These are phyloP conservation scores for Acanthosepion esculentum DNA, from an alignment of 2,888 invertebrate genomes.

Conservation along the genomic window DNA sequence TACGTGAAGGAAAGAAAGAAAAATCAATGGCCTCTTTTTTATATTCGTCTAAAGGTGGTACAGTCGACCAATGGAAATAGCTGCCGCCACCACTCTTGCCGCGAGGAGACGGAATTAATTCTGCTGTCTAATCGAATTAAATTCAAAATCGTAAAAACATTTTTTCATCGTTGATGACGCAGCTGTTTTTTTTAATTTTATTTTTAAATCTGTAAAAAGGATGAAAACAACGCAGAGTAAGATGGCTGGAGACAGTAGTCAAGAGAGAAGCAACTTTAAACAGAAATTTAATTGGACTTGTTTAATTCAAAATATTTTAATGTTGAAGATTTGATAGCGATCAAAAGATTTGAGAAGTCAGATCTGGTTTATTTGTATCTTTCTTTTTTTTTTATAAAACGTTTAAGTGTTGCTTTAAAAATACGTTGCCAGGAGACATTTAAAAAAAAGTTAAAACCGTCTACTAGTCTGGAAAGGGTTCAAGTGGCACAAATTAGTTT, in stretches of 20 bases:
- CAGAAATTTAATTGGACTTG: not conserved
- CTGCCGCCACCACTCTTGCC: not conserved
- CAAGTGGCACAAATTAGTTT: too few species aligned
- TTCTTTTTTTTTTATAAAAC: too few species aligned
- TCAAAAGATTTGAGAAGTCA: not conserved
- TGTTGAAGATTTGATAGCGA: not conserved
- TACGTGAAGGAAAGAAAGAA: not conserved
- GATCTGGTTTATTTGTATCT: too few species aligned
- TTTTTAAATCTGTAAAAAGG: not conserved
- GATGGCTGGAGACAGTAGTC: too few species aligned
- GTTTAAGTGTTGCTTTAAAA: too few species aligned
- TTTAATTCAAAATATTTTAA: not conserved
- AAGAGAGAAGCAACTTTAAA: not conserved
- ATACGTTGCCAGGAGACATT: too few species aligned
- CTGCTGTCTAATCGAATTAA: not conserved
- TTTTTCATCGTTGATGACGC: too few species aligned
- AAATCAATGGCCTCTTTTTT: slow-evolving; percentile 22
- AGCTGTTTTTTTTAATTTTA: too few species aligned
- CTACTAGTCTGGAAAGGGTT: too few species aligned
- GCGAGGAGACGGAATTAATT: not conserved
- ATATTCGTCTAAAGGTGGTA: not conserved
- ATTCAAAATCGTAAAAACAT: too few species aligned
- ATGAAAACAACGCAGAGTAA: not conserved
- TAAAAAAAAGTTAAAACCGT: too few species aligned
- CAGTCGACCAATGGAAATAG: not conserved